Conservation (phyloP, 1,140 invertebrate species). For the Hycleus phaleratus region DNA sequence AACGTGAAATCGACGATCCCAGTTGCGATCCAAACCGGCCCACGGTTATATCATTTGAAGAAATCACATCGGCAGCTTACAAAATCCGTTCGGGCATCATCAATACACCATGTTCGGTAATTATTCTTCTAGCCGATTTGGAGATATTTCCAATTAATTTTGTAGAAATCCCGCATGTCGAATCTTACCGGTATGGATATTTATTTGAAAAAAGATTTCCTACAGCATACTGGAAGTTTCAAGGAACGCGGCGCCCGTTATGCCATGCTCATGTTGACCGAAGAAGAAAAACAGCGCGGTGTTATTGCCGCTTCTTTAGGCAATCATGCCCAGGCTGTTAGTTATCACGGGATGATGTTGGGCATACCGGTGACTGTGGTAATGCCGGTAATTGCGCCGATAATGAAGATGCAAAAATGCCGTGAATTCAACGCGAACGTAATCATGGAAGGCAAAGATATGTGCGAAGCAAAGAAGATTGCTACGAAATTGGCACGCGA, state of each 20-base stretch:
- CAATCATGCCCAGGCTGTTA: constrained; percentile 83
- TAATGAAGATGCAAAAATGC: constrained; percentile 91
- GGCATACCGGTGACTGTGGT: constrained; percentile 84
- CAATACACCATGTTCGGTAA: constrained; percentile 77
- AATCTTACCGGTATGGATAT: constrained; percentile 71
- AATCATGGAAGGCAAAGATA: constrained; percentile 74
- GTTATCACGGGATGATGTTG: constrained; percentile 77
- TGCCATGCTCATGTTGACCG: constrained; percentile 65
- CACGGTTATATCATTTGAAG: constrained; percentile 69
- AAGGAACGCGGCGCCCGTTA: constrained; percentile 89
- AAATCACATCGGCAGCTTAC: constrained; percentile 83
- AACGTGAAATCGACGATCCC: constrained; percentile 48
- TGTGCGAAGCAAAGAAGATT: constrained; percentile 74
- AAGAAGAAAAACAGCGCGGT: constrained; percentile 63
- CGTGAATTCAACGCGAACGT: constrained; percentile 76
- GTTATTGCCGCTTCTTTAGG: constrained; percentile 89
- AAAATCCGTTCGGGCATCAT: constrained; percentile 77
- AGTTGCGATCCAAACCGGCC: constrained; percentile 73
- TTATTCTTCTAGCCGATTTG: constrained; percentile 22
- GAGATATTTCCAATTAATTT: constrained; percentile 12
- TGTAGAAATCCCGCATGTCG: constrained; percentile 71
- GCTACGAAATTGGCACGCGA: constrained; percentile 70
- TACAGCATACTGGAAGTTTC: constrained; percentile 88
- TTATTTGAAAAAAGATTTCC: constrained; percentile 88
- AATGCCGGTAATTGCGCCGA: constrained; percentile 84